Base-by-base conservation (phyloP, 2,797 vertebrate species). In the Oreochromis mossambicus region DNA sequence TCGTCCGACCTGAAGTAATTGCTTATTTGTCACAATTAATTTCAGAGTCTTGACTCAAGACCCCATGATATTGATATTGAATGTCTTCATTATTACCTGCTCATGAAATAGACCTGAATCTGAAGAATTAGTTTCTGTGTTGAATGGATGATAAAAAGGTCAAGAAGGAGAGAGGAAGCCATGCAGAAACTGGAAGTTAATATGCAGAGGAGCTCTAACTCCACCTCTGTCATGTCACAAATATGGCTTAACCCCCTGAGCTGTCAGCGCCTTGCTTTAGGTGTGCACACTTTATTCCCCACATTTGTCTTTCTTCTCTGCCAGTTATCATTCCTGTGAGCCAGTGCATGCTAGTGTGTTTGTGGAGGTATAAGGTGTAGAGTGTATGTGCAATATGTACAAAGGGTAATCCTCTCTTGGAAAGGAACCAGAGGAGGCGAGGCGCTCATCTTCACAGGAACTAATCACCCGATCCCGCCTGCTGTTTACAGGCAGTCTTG, bases 1-100 rank as follows among this genome's bases (percentile, higher is more conserved):
- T 88, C 61, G 17, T 56, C 56, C 66, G 86, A 85, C 86, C 86
- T 75, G 51, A 90, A 94, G 93, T 94, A 94, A 94, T 94, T 94
- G 91, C 87, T 90, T 89, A 86, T 95, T 94, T 94, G 92, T 94
- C 92, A 89, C 91, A 94, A 93, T 94, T 94, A 90, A 94, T 95
- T 87, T 90, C 77, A 29, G 76, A 61, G 85, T 81, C 83, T 88
- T 82, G 84, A 90, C 89, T 92, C 81, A 36, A 85, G 86, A 94
- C 85, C 93, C 86, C 19, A 61, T 89, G 88, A 86, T 91, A 93
- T 89, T 89, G 86, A 93, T 88, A 91, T 91, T 87, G 89, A 92
- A 92, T 92, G 86, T 82, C 80, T 75, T 80, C 77, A 91, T 94
- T 88, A 93, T 91, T 83, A 83, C 87, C 77, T n/a, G n/a, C 87